Evolutionary conservation across 2,113 vertebrate species (phyloP), one percentile per base, ranked within the genome.

Genomic region (Maylandia zebra): DNA sequence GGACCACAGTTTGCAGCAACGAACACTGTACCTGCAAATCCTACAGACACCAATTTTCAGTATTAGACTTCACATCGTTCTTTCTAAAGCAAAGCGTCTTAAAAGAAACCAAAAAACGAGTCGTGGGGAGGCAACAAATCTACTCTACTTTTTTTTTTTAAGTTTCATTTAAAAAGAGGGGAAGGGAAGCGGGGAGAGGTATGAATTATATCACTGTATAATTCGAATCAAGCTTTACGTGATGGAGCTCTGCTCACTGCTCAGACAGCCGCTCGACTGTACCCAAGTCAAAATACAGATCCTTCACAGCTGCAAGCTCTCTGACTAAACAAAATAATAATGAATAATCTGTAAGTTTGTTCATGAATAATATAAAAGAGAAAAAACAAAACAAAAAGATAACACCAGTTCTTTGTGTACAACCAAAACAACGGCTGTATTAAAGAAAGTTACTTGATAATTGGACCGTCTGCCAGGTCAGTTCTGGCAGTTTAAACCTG

Each of bases 301-400:
- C 81, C 10, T 22, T 64, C 59, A 55, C 30, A 82, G 82, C 82
- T 79, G 57, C 41, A 12, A 57, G 22, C 59, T 87, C 83, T 81
- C 78, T 6, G 41, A 85, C 69, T 86, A 83, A 82, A 88, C 84
- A 69, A 81, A n/a, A n/a, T n/a, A n/a, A n/a, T n/a, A n/a, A n/a
- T n/a, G n/a, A n/a, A n/a, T n/a, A n/a, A n/a, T 32, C 56, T 41
- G 61, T 10, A 52, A 45, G 45, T 87, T 89, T 82, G 38, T 90
- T 92, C 80, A 89, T 79, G 87, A 90, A 92, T 89, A 85, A 84
- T 88, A 86, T 87, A 24, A 76, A 56, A 24, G 30, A 56, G 8
- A 85, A 83, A 83, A 89, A 88, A 24, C 30, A 4, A 61, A 76
- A 66, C 53, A 64, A 50, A 83, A 84, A 79, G 59, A 87, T 7